Evolutionary conservation across 2,888 invertebrate genomes (phyloP), one percentile per base, ranked within the genome.

Genomic region (Pogonocherus hispidulus): DNA sequence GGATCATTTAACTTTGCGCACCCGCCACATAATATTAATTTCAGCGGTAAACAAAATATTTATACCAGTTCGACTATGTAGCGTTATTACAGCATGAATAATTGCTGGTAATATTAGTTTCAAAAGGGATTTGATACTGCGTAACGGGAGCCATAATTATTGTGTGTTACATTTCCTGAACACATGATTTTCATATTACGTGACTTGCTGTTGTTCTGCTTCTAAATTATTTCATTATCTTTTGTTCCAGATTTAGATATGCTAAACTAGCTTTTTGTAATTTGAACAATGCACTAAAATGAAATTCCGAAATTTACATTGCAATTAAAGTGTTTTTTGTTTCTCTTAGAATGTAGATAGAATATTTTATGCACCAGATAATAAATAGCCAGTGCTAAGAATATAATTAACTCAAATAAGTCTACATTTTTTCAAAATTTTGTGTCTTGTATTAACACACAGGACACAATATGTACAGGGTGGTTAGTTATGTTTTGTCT

Each of bases 121-220:
- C 56, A 63, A 71, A 68, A 37, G 60, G 54, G 63, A 32, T 47
- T 63, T 49, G 51, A 41, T 63, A 54, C 51, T 55, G 35, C 41
- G 49, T n/a, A n/a, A 44, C 54, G 19, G 32, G 65, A 56, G 62
- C 69, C 51, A 55, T 59, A 66, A 66, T 69, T 69, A 66, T 66
- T 69, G 63, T 57, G 63, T 57, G 66, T 51, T 59, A 56, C 63
- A 59, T 69, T 66, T 69, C 69, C 69, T 41, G 55, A 60, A 63
- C 63, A 67, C 70, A 67, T 67, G 67, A 70, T 67, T 70, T 70
- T 70, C 64, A 70, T 70, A 70, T 70, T 70, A 49, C 70, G 67
- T 65, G 67, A 65, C 65, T 67, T 37, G 27, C 51, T 49, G 64
- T 67, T 65, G 67, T 69, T 67, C 67, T 18, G 55, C 52, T 52